Evolutionary conservation across 2,113 vertebrate genomes (phyloP).

Genomic region (Gopherus flavomarginatus): DNA sequence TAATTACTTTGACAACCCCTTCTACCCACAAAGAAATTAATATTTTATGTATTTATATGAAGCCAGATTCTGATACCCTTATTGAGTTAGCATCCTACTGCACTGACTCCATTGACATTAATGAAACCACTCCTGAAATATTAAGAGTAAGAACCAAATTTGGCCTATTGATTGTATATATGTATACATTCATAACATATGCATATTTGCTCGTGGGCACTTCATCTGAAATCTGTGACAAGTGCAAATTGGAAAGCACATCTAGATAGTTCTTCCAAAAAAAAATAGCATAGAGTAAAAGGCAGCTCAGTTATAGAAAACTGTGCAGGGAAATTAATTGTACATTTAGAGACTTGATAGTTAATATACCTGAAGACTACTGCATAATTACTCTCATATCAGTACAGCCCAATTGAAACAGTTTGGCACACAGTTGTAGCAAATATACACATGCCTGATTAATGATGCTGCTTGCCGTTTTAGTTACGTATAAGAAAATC

Average conservation of each 20-base stretch:
- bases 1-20: neutral
- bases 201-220: fast-evolving
- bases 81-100: neutral
- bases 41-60: neutral
- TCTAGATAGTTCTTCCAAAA: neutral
- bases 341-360: fast-evolving
- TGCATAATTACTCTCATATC: fast-evolving
- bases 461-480: fast-evolving
- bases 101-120: neutral
- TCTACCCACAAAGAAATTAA: neutral
- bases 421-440: fast-evolving
- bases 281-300: neutral
- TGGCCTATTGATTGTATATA: fast-evolving
- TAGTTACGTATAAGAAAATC: fast-evolving
- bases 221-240: fast-evolving
- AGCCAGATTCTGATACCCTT: neutral
- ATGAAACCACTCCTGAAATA: neutral
- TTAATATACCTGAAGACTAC: fast-evolving
- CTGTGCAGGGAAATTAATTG: fast-evolving
- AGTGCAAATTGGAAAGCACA: fast-evolving
- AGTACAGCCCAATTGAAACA: fast-evolving
- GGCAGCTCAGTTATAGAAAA: neutral
- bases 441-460: fast-evolving
- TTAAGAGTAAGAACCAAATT: neutral
- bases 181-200: neutral